Evolutionary conservation across 2,888 invertebrate genomes (phyloP).

Genomic region (Geophilus truncorum): DNA sequence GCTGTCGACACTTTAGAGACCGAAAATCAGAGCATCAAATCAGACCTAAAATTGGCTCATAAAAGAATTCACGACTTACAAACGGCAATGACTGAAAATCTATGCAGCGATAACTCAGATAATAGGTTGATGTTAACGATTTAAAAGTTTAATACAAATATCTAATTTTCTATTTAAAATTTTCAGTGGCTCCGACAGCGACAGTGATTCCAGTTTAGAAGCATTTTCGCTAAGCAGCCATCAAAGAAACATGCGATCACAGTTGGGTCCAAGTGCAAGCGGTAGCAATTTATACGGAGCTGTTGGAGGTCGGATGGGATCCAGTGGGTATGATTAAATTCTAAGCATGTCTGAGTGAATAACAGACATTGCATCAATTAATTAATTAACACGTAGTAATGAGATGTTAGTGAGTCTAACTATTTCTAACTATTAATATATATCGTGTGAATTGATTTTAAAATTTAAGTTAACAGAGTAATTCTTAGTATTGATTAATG

Average conservation of each 20-base stretch:
- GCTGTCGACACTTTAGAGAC: slow-evolving; percentile 49
- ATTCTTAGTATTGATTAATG: not conserved
- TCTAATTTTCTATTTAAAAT: too few relatives aligned
- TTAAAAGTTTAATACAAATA: too few relatives aligned
- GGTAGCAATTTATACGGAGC: slow-evolving; percentile 36
- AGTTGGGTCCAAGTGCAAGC: slow-evolving; percentile 38
- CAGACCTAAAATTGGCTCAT: slow-evolving; percentile 77
- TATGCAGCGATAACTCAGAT: slow-evolving; percentile 42
- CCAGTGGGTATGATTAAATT: slow-evolving; percentile 40
- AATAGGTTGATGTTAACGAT: too few relatives aligned
- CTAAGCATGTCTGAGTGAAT: slow-evolving; percentile 39
- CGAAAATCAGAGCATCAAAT: slow-evolving; percentile 49
- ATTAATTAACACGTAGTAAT: not conserved
- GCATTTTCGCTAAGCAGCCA: slow-evolving; percentile 36
- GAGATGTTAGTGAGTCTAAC: not conserved
- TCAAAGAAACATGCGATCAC: slow-evolving; percentile 37
- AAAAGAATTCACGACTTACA: slow-evolving; percentile 87
- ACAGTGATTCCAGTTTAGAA: slow-evolving; percentile 39
- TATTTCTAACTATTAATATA: not conserved
- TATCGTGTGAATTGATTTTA: not conserved
- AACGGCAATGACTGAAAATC: slow-evolving; percentile 73
- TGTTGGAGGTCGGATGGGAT: slow-evolving; percentile 36
- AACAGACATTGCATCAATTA: not conserved
- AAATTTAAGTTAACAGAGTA: not conserved
- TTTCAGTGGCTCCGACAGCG: slow-evolving; percentile 40